phyloP scores from a whole-genome alignment of 2,113 vertebrate genomes.

The Marcusenius ussheri region DNA sequence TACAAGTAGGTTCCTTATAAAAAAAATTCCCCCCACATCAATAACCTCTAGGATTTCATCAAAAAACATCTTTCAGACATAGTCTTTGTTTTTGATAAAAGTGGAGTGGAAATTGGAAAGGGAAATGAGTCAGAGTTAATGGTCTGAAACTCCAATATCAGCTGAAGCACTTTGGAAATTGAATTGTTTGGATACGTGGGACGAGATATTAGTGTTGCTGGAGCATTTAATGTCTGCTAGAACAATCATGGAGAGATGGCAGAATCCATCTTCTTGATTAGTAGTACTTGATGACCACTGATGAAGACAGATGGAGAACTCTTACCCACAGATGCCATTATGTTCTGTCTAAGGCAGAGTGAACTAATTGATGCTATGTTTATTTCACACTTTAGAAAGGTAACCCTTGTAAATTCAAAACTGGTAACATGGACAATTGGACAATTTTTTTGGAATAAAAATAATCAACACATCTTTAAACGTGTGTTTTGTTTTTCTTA shows the following conservation, averaged over 20 bases:
- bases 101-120: not conserved
- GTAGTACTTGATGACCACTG: not conserved
- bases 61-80: not conserved
- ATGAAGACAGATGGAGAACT: not conserved
- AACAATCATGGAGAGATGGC: not conserved
- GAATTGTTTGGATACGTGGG: slow-evolving; percentile 1
- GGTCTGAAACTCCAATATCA: not conserved
- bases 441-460: not conserved
- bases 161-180: slow-evolving; percentile 11
- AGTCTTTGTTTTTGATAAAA: not conserved
- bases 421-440: not conserved
- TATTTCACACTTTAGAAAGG: not conserved
- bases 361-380: not conserved
- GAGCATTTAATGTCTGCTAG: not conserved
- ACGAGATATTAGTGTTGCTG: not conserved
- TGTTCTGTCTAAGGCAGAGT: not conserved
- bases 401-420: not conserved
- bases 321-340: not conserved
- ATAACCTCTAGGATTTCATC: not conserved
- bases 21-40: not conserved
- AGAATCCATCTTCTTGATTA: not conserved
- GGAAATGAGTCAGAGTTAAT: slow-evolving; percentile 5
- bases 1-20: not conserved
- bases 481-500: not conserved
- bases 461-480: not conserved